Evolutionary conservation across 2,888 invertebrate species (phyloP), one percentile per base, ranked within the genome.

Genomic region (Chromoteleia sp.): DNA sequence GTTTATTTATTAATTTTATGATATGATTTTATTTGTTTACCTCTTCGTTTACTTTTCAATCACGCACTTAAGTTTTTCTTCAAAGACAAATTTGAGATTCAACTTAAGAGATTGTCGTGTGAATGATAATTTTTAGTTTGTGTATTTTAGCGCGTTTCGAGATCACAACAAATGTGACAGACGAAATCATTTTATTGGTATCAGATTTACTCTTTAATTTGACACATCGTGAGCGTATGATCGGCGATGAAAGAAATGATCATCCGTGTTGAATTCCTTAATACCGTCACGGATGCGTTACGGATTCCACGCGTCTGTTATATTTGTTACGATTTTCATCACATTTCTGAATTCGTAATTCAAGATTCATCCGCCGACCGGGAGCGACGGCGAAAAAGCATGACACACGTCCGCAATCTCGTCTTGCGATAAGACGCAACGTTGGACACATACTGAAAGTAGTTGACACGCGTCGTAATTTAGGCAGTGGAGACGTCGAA

Each of bases 401-500:
- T 43, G 29, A 81, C 54, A 74, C 68, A 75, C 75, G 74, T 75
- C 45, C 76, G 54, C 59, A 71, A 67, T 48, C 54, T 71, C 50
- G 58, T 70, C 63, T 43, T 39, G 25, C 29, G 56, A 65, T 21
- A 50, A 75, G 70, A 70, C 17, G 54, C 10, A 48, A 30, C 63
- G 61, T 56, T 45, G 70, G 65, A 75, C 76, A 68, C 68, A 71
- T 68, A 63, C 54, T 73, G 73, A 68, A 81, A 81, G 76, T 77
- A 73, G 76, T 71, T 75, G 71, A 75, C 68, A 39, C 39, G 67
- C 74, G 73, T 74, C 45, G 68, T 68, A 68, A 56, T 56, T 50
- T 73, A 74, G 50, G 8, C 50, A 54, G 50, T 79, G 70, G 63
- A 74, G 15, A 29, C 41, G 54, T 59, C 52, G 59, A 52, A 58